Evolutionary conservation across 1,140 invertebrate species (phyloP).

Genomic region (Drosophila guanche): DNA sequence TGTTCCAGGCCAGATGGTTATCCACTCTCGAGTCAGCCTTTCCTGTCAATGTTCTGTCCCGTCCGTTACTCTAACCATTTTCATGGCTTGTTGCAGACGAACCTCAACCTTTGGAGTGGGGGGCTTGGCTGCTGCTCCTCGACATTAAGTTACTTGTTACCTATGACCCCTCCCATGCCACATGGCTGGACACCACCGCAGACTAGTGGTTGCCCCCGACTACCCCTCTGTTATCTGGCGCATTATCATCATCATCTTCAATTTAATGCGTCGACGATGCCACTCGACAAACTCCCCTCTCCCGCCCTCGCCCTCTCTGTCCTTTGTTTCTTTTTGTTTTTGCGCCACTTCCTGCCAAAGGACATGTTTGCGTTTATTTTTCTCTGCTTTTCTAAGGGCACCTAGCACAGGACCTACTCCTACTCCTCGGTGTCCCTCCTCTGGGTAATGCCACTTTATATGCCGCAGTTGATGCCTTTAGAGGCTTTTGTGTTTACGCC

Average conservation of each 20-base stretch:
- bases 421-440: constrained; percentile 8
- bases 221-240: constrained; percentile 60
- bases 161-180: constrained; percentile 53
- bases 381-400: constrained; percentile 12
- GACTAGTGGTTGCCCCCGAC: constrained; percentile 12
- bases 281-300: constrained; percentile 69
- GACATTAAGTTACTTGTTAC: constrained; percentile 78
- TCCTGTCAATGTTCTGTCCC: constrained; percentile 1
- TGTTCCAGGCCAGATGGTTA: constrained; percentile 59
- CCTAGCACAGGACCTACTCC: too few relatives aligned
- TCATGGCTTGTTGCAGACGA: constrained; percentile 74
- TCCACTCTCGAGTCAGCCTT: constrained; percentile 28
- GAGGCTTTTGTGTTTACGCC: constrained; percentile 82
- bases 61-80: constrained; percentile 26
- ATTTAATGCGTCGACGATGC: constrained; percentile 78
- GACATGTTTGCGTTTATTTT: constrained; percentile 50
- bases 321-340: constrained; percentile 65
- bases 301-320: neutral
- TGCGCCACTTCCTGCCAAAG: constrained; percentile 77
- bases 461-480: constrained; percentile 82
- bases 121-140: constrained; percentile 38
- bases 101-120: constrained; percentile 12
- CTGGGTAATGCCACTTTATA: constrained; percentile 79
- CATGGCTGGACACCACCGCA: constrained; percentile 7
- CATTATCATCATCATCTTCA: constrained; percentile 83